Conservation (phyloP, 2,888 invertebrate species). For the Aphodius sticticus region DNA sequence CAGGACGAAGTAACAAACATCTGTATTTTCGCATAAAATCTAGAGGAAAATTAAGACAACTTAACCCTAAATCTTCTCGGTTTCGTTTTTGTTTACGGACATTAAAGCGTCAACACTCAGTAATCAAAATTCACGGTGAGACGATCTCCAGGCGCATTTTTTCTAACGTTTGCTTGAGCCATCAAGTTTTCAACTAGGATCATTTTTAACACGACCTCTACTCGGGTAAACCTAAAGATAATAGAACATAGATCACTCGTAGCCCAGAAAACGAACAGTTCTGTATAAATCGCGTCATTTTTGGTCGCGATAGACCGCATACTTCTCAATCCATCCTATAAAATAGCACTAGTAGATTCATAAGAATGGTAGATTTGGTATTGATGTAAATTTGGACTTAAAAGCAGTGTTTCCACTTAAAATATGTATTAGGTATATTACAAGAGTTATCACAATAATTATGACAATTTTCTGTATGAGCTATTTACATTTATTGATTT, state of each 20-base stretch:
- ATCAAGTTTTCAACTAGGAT: neutral
- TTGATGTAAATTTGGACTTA: no score
- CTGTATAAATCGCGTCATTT: neutral
- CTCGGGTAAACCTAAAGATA: neutral
- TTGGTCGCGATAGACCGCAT: neutral
- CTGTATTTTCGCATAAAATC: neutral
- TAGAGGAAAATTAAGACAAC: neutral
- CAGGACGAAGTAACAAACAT: neutral
- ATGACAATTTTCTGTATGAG: no score
- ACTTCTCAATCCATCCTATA: no score
- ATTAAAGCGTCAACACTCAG: neutral
- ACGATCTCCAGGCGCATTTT: neutral
- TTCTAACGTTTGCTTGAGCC: neutral
- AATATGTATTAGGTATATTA: no score
- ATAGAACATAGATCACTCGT: neutral
- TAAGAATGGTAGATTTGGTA: no score
- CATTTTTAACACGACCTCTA: neutral
- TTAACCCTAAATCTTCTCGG: neutral
- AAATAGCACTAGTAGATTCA: no score
- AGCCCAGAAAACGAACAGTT: neutral
- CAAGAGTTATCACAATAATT: no score
- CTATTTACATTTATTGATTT: no score
- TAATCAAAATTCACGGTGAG: conserved; percentile 4
- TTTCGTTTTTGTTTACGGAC: neutral
- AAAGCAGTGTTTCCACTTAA: no score